phyloP scores from a whole-genome alignment of 2,113 vertebrate species.

The Clarias gariepinus region DNA sequence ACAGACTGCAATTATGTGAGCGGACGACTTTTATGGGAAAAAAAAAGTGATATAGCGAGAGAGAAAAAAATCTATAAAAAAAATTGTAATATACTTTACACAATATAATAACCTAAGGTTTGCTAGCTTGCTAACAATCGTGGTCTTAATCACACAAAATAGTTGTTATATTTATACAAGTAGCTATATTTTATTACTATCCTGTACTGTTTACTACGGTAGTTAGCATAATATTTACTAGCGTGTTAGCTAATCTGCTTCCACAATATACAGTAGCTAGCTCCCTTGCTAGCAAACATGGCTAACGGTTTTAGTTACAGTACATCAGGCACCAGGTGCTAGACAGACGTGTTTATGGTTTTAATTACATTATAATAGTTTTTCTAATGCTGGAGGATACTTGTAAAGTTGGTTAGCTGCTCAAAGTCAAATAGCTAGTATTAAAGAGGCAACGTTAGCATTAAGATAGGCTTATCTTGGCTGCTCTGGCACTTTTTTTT shows the following conservation, averaged over 20 bases:
- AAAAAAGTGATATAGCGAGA: not conserved
- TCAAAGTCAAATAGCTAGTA: not conserved
- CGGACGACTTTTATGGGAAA: not conserved
- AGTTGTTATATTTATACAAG: not conserved
- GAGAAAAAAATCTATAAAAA: not conserved
- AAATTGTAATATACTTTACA: not conserved
- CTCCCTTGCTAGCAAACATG: not conserved
- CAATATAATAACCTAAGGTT: not conserved
- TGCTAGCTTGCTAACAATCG: conserved; percentile 1
- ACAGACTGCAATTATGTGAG: too few relatives aligned
- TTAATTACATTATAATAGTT: not conserved
- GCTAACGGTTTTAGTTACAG: not conserved
- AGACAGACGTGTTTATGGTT: not conserved
- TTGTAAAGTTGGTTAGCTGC: not conserved
- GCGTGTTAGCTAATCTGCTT: not conserved
- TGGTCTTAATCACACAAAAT: not conserved
- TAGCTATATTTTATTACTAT: conserved; percentile 12
- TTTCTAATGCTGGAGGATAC: not conserved
- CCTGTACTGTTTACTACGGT: not conserved
- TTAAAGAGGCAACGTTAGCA: not conserved
- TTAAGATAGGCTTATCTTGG: not conserved
- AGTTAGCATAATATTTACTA: not conserved
- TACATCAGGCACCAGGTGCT: not conserved
- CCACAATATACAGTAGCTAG: not conserved
- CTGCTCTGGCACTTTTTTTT: conserved; percentile 1